Base-by-base conservation (phyloP, 2,888 invertebrate genomes). In the Conomelus anceps region DNA sequence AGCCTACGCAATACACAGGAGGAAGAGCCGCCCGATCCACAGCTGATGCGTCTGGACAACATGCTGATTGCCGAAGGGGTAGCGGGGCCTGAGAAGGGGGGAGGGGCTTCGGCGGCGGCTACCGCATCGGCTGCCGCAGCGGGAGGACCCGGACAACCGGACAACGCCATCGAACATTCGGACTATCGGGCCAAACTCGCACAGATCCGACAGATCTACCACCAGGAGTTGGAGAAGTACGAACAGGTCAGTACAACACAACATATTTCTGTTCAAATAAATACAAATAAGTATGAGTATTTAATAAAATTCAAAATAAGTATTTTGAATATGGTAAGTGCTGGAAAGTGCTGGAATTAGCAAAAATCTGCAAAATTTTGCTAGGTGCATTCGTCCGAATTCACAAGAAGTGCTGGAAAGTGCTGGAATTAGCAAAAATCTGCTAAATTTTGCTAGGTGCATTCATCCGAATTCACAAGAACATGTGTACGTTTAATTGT, bases 61-160 rank as follows among this genome's bases (percentile, higher is more conserved):
- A 99, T 99, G 99, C 94, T 99, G 93, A 97, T 98, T 91, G 99
- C 99, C 0, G 99, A 99, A 94, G 99, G 99, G 26, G 98, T 99
- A 4, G 98, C 98, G 0, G 98, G 98, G 0, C 98, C 98, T 0
- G 98, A 98, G 93, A 98, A 98, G 93, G 98, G 98, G 0, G 98
- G 98, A 20, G 96, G 97, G 0, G 97, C 97, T 0, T 97, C 97
- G 7, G 97, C 97, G 4, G 98, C 98, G 0, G 98, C 98, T 3
- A 97, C 97, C 0, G 98, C 98, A 23, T 97, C 97, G 3, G 98
- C 98, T 13, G 98, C 98, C 26, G 94, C 95, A 17, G 97, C 95
- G 92, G 95, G 95, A 92, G 96, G 96, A 92, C 95, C 96, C 90
- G 96, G 96, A 91, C 96, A 96, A 93, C 96, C 97, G 91, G 98